These are phyloP conservation scores for Nycticryphes semicollaris DNA, from an alignment of 2,113 vertebrate species.

Conservation along the genomic window DNA sequence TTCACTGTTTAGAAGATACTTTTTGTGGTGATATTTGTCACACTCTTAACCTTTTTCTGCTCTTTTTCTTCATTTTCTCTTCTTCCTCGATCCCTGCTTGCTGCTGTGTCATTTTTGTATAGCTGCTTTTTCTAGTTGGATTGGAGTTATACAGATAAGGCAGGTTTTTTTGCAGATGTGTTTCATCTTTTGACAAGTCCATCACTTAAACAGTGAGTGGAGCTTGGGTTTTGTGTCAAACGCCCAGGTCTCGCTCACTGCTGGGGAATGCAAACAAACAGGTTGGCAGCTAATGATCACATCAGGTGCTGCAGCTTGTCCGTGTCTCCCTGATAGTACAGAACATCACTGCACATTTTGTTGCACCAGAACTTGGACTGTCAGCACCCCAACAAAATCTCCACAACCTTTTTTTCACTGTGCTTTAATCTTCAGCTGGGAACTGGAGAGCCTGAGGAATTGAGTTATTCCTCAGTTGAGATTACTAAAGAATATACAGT, in stretches of 20 bases:
- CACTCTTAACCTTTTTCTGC: neutral
- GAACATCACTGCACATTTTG: neutral
- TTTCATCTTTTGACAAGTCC: neutral
- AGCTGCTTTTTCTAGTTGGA: neutral
- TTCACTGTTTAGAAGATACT: neutral
- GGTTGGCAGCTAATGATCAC: neutral
- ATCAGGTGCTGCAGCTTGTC: neutral
- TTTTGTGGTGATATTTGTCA: neutral
- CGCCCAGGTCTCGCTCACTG: accelerated
- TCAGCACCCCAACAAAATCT: neutral
- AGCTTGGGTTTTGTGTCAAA: neutral
- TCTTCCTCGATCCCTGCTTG: neutral
- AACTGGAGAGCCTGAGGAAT: neutral
- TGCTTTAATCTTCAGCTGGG: neutral
- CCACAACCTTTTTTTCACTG: neutral
- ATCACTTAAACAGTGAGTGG: neutral
- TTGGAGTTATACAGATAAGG: neutral
- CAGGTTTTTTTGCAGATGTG: neutral
- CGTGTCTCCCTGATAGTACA: neutral
- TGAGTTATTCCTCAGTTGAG: neutral
- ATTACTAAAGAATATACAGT: neutral
- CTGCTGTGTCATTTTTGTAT: neutral
- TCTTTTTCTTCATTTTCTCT: neutral
- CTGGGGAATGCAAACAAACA: neutral
- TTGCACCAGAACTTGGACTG: neutral